Evolutionary conservation across 1,140 invertebrate species (phyloP).

Genomic region (Nasonia longicornis): DNA sequence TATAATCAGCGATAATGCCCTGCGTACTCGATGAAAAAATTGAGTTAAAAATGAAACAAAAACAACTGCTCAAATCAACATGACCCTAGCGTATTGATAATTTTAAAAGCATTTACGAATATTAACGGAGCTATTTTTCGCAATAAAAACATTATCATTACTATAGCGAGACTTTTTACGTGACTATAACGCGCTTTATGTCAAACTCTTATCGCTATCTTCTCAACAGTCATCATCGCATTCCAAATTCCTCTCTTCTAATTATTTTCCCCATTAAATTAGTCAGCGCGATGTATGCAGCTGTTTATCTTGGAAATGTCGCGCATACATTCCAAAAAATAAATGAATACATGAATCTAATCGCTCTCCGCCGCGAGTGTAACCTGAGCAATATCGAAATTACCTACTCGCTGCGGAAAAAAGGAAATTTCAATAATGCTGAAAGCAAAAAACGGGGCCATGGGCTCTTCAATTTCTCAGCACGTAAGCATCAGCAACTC

Average conservation of each 20-base stretch:
- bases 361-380: not conserved
- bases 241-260: not conserved
- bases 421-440: not conserved
- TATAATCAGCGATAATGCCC: no score
- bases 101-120: not conserved
- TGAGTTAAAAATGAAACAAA: no score
- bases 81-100: not conserved
- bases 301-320: not conserved
- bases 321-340: not conserved
- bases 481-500: not conserved
- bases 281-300: not conserved
- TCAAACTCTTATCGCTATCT: not conserved
- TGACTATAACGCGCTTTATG: not conserved
- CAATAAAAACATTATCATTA: not conserved
- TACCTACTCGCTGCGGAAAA: not conserved
- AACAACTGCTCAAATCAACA: not conserved
- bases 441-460: not conserved
- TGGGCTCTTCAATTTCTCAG: not conserved
- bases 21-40: no score
- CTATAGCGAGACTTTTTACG: not conserved
- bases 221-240: not conserved
- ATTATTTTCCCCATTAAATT: not conserved
- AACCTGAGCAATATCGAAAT: not conserved
- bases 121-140: not conserved
- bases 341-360: not conserved